Evolutionary conservation across 2,113 vertebrate genomes (phyloP).

Genomic region (Ifrita kowaldi): DNA sequence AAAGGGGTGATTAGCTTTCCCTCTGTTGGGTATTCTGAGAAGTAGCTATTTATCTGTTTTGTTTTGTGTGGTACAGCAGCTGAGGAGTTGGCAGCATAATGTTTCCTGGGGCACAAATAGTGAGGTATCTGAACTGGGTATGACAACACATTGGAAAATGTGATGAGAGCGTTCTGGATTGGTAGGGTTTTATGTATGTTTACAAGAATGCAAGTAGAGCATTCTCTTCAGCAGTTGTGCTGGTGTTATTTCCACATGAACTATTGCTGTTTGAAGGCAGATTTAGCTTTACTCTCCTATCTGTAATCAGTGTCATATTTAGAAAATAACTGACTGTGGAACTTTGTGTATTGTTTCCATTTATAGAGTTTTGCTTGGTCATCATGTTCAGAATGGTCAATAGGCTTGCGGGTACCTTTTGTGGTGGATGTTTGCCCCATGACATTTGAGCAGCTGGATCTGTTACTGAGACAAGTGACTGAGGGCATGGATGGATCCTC

Average conservation of each 20-base stretch:
- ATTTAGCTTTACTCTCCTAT: not conserved
- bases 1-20: not conserved
- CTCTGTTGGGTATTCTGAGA: not conserved
- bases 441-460: constrained; percentile 96
- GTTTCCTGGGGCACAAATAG: not conserved
- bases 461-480: constrained; percentile 90
- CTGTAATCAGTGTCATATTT: not conserved
- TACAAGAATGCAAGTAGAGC: not conserved
- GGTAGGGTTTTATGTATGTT: not conserved
- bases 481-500: constrained; percentile 96
- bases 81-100: not conserved
- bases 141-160: not conserved
- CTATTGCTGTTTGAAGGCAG: not conserved
- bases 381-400: constrained; percentile 95
- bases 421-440: constrained; percentile 94
- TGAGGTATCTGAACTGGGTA: not conserved
- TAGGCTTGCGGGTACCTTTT: constrained; percentile 92
- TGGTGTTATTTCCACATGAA: not conserved
- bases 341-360: not conserved
- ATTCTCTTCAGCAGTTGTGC: not conserved
- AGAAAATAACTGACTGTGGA: not conserved
- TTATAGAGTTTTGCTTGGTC: constrained; percentile 91
- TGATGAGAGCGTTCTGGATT: not conserved
- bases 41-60: not conserved
- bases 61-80: not conserved